Conservation (phyloP, 2,797 vertebrate genomes). For the Ctenopoma kingsleyae region DNA sequence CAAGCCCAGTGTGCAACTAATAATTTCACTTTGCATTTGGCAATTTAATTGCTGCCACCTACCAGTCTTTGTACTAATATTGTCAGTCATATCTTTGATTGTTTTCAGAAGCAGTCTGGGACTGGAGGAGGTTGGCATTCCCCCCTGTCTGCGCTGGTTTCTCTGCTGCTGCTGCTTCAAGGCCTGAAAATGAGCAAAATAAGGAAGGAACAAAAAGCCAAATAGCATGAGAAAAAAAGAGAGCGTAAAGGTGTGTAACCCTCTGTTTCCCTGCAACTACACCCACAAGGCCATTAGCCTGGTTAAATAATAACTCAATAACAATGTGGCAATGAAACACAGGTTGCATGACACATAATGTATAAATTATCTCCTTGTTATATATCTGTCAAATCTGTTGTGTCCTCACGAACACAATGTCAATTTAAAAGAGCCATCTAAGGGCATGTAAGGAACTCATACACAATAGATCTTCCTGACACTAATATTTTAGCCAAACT, state of each 20-base stretch:
- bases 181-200: slow-evolving; percentile 82
- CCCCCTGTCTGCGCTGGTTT: slow-evolving; percentile 90
- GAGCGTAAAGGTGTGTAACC: slow-evolving; percentile 30
- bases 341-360: slow-evolving; percentile 46
- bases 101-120: slow-evolving; percentile 92
- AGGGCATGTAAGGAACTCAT: neutral
- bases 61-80: slow-evolving; percentile 79
- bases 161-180: slow-evolving; percentile 96
- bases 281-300: slow-evolving; percentile 42
- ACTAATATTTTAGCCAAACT: slow-evolving; percentile 39
- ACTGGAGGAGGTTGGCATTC: slow-evolving; percentile 85
- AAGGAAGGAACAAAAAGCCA: slow-evolving; percentile 25
- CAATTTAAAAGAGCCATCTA: slow-evolving; percentile 17
- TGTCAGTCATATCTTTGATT: slow-evolving; percentile 87
- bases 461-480: slow-evolving; percentile 8
- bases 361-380: slow-evolving; percentile 41
- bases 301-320: slow-evolving; percentile 64
- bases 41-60: slow-evolving; percentile 31
- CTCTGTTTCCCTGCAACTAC: slow-evolving; percentile 37
- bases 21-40: neutral
- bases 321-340: slow-evolving; percentile 39
- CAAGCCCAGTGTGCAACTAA: neutral
- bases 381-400: slow-evolving; percentile 35
- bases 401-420: slow-evolving; percentile 29
- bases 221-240: slow-evolving; percentile 33